Percentiles rank a stretch among this genome's conserved stretches.
Evolutionary conservation across 1,140 invertebrate species (phyloP).

Genomic region (Brachionus plicatilis): DNA sequence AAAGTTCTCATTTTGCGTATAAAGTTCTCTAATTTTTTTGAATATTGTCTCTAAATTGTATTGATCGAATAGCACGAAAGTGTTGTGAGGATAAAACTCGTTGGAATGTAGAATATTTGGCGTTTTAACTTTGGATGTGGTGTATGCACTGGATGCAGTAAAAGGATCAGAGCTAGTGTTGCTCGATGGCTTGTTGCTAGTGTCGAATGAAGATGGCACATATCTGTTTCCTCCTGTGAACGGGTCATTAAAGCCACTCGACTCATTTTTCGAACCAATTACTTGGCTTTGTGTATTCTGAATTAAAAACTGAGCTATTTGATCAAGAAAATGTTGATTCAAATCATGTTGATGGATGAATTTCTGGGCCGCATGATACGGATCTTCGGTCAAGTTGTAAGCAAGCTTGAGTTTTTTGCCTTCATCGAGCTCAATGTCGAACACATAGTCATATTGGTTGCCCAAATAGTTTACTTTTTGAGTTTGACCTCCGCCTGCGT

Average conservation of each 20-base stretch:
- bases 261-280: slow-evolving; percentile 43
- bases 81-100: neutral
- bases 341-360: slow-evolving; percentile 70
- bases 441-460: slow-evolving; percentile 88
- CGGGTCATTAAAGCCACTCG: slow-evolving; percentile 51
- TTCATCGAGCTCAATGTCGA: slow-evolving; percentile 84
- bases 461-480: slow-evolving; percentile 76
- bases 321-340: slow-evolving; percentile 70
- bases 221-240: slow-evolving; percentile 51
- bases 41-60: neutral
- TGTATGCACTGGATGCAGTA: neutral
- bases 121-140: neutral
- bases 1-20: neutral
- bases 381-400: slow-evolving; percentile 71
- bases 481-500: slow-evolving; percentile 59
- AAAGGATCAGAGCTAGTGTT: neutral
- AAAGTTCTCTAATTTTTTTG: slow-evolving; percentile 8
- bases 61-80: neutral
- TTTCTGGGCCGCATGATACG: slow-evolving; percentile 63
- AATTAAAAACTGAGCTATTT: slow-evolving; percentile 90
- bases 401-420: slow-evolving; percentile 79
- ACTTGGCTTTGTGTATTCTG: slow-evolving; percentile 65
- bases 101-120: neutral
- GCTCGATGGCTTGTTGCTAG: neutral
- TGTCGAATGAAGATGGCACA: neutral